A percentile compares a stretch with the other conserved stretches of the same genome.
Evolutionary conservation across 2,113 vertebrate genomes (phyloP).

Genomic region (Ellobius talpinus): DNA sequence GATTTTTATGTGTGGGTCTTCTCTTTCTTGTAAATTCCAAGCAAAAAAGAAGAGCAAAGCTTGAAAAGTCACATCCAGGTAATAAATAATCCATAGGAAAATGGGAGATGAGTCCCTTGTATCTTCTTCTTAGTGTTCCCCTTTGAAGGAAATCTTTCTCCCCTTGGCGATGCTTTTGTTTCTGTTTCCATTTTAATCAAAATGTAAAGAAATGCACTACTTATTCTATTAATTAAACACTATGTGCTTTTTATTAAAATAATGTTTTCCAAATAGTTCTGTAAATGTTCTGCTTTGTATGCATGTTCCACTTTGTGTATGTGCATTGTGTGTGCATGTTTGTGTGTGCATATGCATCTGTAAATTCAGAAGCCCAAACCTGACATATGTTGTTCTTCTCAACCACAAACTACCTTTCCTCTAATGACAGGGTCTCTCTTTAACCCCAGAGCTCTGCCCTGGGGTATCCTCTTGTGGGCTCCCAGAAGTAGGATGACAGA

Average conservation of each 20-base stretch:
- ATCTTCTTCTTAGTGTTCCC: not conserved
- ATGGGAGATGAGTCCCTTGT: not conserved
- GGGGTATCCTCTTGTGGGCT: not conserved
- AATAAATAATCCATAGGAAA: not conserved
- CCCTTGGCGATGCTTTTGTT: not conserved
- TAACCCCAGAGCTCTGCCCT: no score
- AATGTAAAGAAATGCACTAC: not conserved
- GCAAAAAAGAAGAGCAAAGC: not conserved
- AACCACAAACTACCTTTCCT: not conserved
- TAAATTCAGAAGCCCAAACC: not conserved
- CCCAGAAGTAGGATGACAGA: not conserved
- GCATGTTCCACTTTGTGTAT: not conserved
- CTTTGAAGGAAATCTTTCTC: not conserved
- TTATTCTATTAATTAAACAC: not conserved
- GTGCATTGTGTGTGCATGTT: not conserved
- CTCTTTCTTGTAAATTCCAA: conserved; percentile 4
- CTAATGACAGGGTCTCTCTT: not conserved
- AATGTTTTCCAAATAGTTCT: conserved; percentile 1
- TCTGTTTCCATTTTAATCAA: not conserved
- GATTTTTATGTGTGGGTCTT: not conserved
- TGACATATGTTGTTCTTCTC: not conserved
- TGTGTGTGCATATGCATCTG: not conserved
- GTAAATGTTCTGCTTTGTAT: not conserved
- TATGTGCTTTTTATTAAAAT: not conserved
- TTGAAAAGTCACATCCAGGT: not conserved